These are phyloP conservation scores for Aphidius ervi DNA, from an alignment of 1,140 invertebrate genomes.

Conservation along the genomic window DNA sequence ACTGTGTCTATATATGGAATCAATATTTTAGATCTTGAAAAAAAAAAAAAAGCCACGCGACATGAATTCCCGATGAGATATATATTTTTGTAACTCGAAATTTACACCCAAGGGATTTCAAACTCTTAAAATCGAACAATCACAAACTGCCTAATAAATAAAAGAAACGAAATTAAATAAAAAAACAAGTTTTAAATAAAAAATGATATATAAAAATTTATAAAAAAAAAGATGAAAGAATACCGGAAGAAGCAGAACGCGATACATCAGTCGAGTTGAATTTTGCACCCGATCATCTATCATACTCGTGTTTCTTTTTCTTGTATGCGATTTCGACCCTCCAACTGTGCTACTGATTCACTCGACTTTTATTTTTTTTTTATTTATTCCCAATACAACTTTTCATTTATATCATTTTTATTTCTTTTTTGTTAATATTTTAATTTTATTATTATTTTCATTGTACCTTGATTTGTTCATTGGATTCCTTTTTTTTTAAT, in stretches of 20 bases:
- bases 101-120: no score
- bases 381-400: neutral
- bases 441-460: conserved; percentile 19
- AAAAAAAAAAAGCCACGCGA: no score
- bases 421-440: conserved; percentile 10
- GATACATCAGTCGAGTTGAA: conserved; percentile 15
- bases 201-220: no score
- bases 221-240: conserved; percentile 14
- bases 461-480: conserved; percentile 1
- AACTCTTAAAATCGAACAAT: no score
- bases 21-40: no score
- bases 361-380: conserved; percentile 10
- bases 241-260: conserved; percentile 13
- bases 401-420: neutral
- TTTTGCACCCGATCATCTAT: conserved; percentile 15
- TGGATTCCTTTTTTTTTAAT: no score
- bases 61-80: no score
- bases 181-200: no score
- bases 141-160: no score
- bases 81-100: no score
- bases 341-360: conserved; percentile 10
- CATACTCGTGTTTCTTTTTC: conserved; percentile 12
- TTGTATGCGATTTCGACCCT: neutral
- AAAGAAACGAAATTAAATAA: no score
- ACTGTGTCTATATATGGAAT: no score